Base-by-base conservation (phyloP, 2,797 vertebrate genomes). In the Pelodytes ibericus region DNA sequence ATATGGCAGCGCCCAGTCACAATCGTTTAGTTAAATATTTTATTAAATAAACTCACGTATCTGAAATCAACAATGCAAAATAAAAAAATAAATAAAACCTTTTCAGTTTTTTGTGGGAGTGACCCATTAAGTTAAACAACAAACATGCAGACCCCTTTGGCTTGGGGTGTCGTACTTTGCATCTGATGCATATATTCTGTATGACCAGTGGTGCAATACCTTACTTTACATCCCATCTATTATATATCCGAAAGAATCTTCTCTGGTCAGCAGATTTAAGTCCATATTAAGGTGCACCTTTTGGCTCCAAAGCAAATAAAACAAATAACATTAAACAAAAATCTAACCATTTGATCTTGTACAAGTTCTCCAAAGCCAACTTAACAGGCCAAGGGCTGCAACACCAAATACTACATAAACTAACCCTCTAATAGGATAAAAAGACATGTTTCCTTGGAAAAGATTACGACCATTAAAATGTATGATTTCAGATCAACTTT, bases 251-350 rank as follows among this genome's bases (percentile, higher is more conserved):
- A 44, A 76, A 15, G 20, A 49, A 58, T 27, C 57, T 30, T 16
- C 8, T 2, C 8, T 25, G 67, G 61, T 77, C 68, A 59, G 59
- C 60, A 56, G 16, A 51, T 65, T 64, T 20, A 29, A 24, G 49
- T 15, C 20, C 20, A 29, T 71, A 77, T 63, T 53, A 58, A 77
- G 36, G 30, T 31, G 68, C 75, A 77, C 68, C 68, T 77, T 71
- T 59, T 61, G 62, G 69, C 69, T 60, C 39, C 7, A 8, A 63
- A 39, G 61, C 61, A 71, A 72, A 60, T 29, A 60, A 72, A 77
- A 60, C 29, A 66, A 66, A 51, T 65, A 24, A 57, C 26, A 20
- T 15, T 44, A 44, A 71, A 24, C n/a, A n/a, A n/a, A n/a, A n/a
- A 65, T 39, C 2, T 69, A 65, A 51, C 62, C 29, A 67, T 72